Evolutionary conservation across 1,140 invertebrate species (phyloP), one percentile per base, ranked within the genome.

Genomic region (Drosophila saltans): DNA sequence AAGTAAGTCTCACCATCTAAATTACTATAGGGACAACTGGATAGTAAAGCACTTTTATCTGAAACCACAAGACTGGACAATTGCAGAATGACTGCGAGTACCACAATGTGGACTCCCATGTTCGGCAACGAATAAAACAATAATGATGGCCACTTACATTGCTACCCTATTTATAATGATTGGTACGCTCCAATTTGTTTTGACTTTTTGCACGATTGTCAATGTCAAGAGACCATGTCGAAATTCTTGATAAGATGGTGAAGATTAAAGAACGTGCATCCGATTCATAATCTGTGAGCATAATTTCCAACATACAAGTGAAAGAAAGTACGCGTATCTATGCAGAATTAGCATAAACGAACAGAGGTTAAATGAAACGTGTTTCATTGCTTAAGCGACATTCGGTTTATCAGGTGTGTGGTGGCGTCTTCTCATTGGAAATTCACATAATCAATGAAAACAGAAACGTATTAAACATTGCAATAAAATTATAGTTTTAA

Each of bases 241-340:
- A 66, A 79, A 73, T 88, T 82, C 69, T 88, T 70, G 56, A 33
- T 74, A 83, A 69, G 83, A 88, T 86, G 33, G 24, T 36, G 41
- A 72, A 88, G 83, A 82, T 86, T 65, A 57, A 62, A 45, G 52
- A 69, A 71, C 55, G 70, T 76, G 73, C 68, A 52, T 26, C 59
- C 16, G 70, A 66, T 78, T 52, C 45, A 70, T 77, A 59, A 39
- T 33, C 30, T 21, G 67, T 55, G 43, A 76, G 59, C 68, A 77
- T 78, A 71, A 71, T 62, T 71, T 62, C 48, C 67, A 68, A 65
- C 59, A 69, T 76, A 69, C 57, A 28, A 57, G 28, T 40, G 41
- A 3, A 24, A 24, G 24, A 40, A 41, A 10, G 57, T 10, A 58
- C 43, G 45, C 56, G 63, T 10, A 55, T 26, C 36, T 7, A 43